These are phyloP conservation scores for Gordius sp. DNA, from an alignment of 2,888 invertebrate species.

Conservation along the genomic window DNA sequence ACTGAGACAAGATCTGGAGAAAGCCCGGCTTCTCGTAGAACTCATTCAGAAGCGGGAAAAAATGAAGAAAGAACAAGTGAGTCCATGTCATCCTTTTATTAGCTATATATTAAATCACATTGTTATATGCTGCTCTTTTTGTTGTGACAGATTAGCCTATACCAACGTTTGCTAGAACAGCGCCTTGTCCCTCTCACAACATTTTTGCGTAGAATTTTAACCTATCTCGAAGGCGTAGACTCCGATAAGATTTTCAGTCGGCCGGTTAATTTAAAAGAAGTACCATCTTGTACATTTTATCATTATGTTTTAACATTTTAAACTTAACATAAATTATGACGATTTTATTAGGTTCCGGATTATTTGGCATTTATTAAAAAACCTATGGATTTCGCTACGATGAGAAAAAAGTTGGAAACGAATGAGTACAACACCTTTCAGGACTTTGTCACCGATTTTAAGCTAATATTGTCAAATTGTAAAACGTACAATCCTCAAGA, in stretches of 20 bases:
- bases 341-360: slow-evolving; percentile 42
- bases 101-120: neutral
- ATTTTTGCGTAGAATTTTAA: neutral
- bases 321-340: neutral
- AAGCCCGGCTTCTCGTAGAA: slow-evolving; percentile 67
- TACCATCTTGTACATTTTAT: neutral
- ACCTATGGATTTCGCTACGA: slow-evolving; percentile 67
- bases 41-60: slow-evolving; percentile 79
- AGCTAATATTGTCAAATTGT: slow-evolving; percentile 82
- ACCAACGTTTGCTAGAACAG: neutral
- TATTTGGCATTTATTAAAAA: slow-evolving; percentile 54
- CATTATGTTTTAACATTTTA: neutral
- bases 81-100: neutral
- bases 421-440: slow-evolving; percentile 42
- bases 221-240: neutral
- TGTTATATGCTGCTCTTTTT: neutral
- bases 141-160: neutral
- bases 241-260: neutral
- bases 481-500: slow-evolving; percentile 53
- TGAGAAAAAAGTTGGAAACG: slow-evolving; percentile 37
- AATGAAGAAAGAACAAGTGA: slow-evolving; percentile 46
- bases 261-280: neutral
- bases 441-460: slow-evolving; percentile 60
- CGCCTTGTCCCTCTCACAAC: neutral
- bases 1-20: slow-evolving; percentile 67